Conservation (phyloP, 2,888 invertebrate species). For the Saturnia pavonia region DNA sequence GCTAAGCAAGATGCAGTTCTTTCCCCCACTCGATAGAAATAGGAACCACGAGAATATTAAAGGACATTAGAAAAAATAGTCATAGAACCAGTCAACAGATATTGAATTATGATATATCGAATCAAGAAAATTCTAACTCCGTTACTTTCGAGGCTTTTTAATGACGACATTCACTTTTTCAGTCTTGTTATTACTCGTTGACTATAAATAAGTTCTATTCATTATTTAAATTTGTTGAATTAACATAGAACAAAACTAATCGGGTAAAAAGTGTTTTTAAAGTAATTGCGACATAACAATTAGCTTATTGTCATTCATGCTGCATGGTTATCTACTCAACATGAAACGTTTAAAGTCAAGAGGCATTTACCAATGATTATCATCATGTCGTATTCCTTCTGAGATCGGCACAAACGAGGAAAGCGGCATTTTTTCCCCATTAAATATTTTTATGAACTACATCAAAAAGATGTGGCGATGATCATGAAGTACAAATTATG, state of each 20-base stretch:
- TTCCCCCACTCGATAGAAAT: not conserved
- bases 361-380: not conserved
- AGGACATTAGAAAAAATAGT: too few relatives aligned
- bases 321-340: not conserved
- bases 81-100: not conserved
- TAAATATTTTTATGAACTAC: not conserved
- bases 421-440: not conserved
- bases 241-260: not conserved
- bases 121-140: not conserved
- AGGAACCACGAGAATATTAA: not conserved
- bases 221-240: not conserved
- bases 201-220: not conserved
- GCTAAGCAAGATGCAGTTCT: too few relatives aligned
- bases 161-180: not conserved
- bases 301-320: not conserved
- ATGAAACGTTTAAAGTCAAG: not conserved
- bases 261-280: not conserved
- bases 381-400: not conserved
- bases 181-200: not conserved
- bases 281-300: not conserved
- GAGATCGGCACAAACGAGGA: not conserved
- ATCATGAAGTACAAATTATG: too few relatives aligned
- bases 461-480: too few relatives aligned
- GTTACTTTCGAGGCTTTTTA: not conserved
- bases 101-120: not conserved